Percentiles rank a stretch among this genome's conserved stretches.
Evolutionary conservation across 2,113 vertebrate species (phyloP).

Genomic region (Zosterops japonicus): DNA sequence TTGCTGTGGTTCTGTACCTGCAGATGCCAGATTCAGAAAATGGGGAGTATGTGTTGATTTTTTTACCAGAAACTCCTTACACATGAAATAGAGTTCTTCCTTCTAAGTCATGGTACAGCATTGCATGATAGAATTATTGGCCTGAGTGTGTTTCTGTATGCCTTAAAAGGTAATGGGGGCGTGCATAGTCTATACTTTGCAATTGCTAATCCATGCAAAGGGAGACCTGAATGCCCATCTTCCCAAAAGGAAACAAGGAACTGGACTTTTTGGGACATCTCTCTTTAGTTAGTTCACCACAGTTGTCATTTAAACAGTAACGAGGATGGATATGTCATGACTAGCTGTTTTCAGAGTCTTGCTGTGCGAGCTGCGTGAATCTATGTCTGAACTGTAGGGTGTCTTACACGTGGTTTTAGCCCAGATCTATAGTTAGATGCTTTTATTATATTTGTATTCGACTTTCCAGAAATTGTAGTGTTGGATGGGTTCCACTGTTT

Average conservation of each 20-base stretch:
- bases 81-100: neutral
- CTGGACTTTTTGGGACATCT: neutral
- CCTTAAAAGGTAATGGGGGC: neutral
- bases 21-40: neutral
- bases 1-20: neutral
- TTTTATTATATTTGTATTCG: neutral
- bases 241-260: neutral
- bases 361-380: neutral
- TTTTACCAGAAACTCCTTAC: neutral
- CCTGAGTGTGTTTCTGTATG: neutral
- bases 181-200: rapidly evolving
- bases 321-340: neutral
- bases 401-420: neutral
- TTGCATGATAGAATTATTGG: too few relatives aligned
- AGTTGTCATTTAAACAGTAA: neutral
- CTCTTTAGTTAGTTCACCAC: neutral
- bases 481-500: neutral
- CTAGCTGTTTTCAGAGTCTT: neutral
- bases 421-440: neutral
- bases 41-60: rapidly evolving
- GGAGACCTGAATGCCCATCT: neutral
- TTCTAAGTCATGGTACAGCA: neutral
- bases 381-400: neutral
- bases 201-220: neutral
- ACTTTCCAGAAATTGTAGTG: neutral